Base-by-base conservation (phyloP, 2,888 invertebrate species). In the Limenitis camilla region DNA sequence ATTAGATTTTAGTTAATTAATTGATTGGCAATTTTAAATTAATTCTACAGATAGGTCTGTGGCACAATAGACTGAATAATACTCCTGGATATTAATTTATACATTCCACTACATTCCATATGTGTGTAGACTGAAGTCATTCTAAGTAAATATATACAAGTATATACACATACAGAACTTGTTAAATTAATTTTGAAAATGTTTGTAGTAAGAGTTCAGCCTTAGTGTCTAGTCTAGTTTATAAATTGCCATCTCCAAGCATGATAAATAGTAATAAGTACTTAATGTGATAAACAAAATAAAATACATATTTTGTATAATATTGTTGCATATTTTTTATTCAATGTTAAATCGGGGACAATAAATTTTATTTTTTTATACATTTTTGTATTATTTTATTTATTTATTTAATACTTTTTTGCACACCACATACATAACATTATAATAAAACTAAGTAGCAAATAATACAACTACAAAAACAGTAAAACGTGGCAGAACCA, bases 351-450 rank as follows among this genome's bases (percentile, higher is more conserved):
- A 74, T 71, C 65, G 62, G 69, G 67, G 67, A 69, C 64, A 78
- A 76, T 79, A 82, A 76, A 82, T 74, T 64, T 69, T 72, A 69
- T 74, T 75, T 76, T 78, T 69, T 67, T 64, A 8, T 45, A 45
- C 8, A 65, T n/a, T 35, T 6, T 45, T 45, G 4, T 19, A 11
- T 10, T 3, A 7, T 28, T 8, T 29, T 11, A 10, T 28, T 6
- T 33, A 11, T 10, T 35, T 27, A 28, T 19, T 5, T 44, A 9
- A 31, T 10, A 30, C n/a, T n/a, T n/a, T n/a, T n/a, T n/a, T n/a
- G n/a, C n/a, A n/a, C n/a, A n/a, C n/a, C n/a, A n/a, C n/a, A n/a
- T n/a, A n/a, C n/a, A n/a, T n/a, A n/a, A n/a, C n/a, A n/a, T n/a
- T n/a, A n/a, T n/a, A n/a, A n/a, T n/a, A n/a, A n/a, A n/a, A n/a